Base-by-base conservation (phyloP, 2,797 vertebrate species). In the Sebastes hopkinsi region DNA sequence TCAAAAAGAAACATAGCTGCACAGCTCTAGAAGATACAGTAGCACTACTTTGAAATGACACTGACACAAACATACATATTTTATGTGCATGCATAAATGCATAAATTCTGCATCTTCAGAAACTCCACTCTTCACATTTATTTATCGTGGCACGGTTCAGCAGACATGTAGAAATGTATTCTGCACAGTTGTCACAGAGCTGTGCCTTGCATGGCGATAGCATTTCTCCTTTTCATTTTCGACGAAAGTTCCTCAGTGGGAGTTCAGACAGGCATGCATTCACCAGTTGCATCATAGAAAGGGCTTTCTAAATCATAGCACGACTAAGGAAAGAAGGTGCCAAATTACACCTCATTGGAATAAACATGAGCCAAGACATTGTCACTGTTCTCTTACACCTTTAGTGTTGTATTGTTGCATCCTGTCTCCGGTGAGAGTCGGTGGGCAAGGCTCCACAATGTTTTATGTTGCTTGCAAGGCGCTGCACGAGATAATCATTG, bases 401-500 rank as follows among this genome's bases (percentile, higher is more conserved):
- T 79, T 25, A 29, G 58, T 54, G 77, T 59, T 76, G 72, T 22
- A 56, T 76, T 75, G 59, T 74, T 76, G 77, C 67, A 38, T 67
- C 55, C 55, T 52, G 76, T 77, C 77, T 87, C 81, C 7, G 29
- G 6, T 50, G 82, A 86, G 85, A 77, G 77, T 55, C 32, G 1
- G 61, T 67, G 78, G 81, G 77, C 86, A 70, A 79, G 64, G 60
- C 78, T 82, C 65, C 77, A 79, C 77, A 0, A 3, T 79, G 81
- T 82, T 87, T 86, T 81, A 81, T 86, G 86, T 68, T 80, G 62
- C 80, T 78, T 81, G 77, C 88, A 61, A 74, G 73, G 83, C 70
- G 25, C 80, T 66, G 84, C 82, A 38, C 22, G 13, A 83, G 87
- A 88, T 89, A 87, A 90, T 93, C 90, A 77, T 75, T 79, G 79